Percentiles rank a stretch among this genome's conserved stretches.
Evolutionary conservation across 1,140 invertebrate species (phyloP).

Genomic region (Calliphora vicina): DNA sequence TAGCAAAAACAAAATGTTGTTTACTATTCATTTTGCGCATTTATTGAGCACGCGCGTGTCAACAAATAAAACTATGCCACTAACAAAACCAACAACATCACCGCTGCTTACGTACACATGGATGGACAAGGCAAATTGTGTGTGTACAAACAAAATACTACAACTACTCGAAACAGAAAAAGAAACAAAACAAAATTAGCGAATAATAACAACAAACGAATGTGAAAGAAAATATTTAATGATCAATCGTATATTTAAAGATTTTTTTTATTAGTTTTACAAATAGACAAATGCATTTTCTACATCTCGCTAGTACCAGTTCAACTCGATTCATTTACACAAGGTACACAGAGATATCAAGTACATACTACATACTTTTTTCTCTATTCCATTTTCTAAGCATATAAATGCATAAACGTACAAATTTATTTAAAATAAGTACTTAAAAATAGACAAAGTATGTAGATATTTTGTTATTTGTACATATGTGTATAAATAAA

Average conservation of each 20-base stretch:
- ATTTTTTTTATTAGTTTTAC: too few relatives aligned
- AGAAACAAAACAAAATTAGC: neutral
- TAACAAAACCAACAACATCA: neutral
- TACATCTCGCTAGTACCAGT: neutral
- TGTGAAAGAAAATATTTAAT: neutral
- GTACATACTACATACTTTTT: neutral
- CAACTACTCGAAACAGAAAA: neutral
- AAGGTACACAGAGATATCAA: neutral
- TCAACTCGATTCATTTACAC: too few relatives aligned
- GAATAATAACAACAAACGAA: too few relatives aligned
- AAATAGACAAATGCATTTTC: neutral
- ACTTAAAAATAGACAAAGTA: neutral
- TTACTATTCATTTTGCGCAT: constrained; percentile 13
- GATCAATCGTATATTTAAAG: neutral
- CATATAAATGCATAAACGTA: too few relatives aligned
- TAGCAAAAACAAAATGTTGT: neutral
- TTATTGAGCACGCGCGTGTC: constrained; percentile 15
- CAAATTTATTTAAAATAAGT: neutral
- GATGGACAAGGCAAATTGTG: neutral
- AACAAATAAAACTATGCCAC: constrained; percentile 8
- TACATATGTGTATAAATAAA: neutral
- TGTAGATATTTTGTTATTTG: too few relatives aligned
- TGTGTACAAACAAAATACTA: neutral
- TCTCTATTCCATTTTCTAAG: too few relatives aligned
- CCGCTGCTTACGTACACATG: neutral